These are phyloP conservation scores for Geotrypetes seraphini DNA, from an alignment of 2,797 vertebrate genomes.

Conservation along the genomic window DNA sequence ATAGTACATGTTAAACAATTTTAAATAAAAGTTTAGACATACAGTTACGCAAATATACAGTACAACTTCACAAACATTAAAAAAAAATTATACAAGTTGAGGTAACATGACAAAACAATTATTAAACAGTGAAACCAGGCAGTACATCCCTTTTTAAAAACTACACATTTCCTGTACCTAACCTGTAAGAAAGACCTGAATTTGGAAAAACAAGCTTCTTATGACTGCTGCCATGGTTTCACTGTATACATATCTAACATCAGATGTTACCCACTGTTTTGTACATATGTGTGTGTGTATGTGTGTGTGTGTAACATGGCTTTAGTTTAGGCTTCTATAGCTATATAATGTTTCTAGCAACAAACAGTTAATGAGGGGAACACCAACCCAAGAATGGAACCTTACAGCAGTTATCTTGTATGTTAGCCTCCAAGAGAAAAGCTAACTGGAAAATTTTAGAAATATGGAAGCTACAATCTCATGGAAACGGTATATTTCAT, in stretches of 20 bases:
- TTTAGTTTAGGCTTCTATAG: conserved; percentile 63
- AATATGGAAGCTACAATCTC: conserved; percentile 21
- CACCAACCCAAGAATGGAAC: conserved; percentile 56
- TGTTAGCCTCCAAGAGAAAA: conserved; percentile 38
- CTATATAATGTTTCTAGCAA: conserved; percentile 49
- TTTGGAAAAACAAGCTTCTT: neutral
- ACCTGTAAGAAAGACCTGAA: neutral
- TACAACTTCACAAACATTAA: conserved; percentile 50
- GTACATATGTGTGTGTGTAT: conserved; percentile 46
- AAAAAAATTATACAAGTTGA: conserved; percentile 58
- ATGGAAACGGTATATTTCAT: conserved; percentile 45
- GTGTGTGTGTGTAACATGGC: conserved; percentile 64
- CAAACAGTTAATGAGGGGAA: conserved; percentile 49
- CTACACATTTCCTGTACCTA: conserved; percentile 5
- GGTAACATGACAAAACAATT: conserved; percentile 61
- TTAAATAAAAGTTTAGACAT: conserved; percentile 72
- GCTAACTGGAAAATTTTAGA: conserved; percentile 26
- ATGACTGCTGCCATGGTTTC: conserved; percentile 45
- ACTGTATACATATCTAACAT: conserved; percentile 51
- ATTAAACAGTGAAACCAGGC: conserved; percentile 58
- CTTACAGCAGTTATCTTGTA: conserved; percentile 55
- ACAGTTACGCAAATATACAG: conserved; percentile 64
- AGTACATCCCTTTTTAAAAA: conserved; percentile 48
- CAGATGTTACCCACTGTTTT: conserved; percentile 49
- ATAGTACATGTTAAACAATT: conserved; percentile 63